Conservation (phyloP, 2,888 invertebrate species). For the Zaprionus bogoriensis region DNA sequence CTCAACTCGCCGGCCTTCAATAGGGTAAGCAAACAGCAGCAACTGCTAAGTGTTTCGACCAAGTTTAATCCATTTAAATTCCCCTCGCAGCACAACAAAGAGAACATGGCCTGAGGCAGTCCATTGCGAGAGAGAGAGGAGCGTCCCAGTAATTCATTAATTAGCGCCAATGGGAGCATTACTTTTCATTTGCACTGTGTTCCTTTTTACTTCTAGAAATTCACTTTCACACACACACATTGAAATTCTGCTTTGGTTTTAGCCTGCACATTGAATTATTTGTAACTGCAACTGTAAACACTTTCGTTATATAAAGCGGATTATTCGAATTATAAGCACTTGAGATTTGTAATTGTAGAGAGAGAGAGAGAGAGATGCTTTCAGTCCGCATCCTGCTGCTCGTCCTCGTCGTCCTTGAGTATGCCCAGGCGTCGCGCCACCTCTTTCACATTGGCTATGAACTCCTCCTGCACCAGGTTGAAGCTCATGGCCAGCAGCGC, state of each 20-base stretch:
- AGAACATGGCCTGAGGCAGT: slow-evolving; percentile 59
- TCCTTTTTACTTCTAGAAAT: slow-evolving; percentile 20
- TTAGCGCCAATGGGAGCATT: slow-evolving; percentile 29
- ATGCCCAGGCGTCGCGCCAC: slow-evolving; percentile 94
- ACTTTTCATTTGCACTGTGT: slow-evolving; percentile 20
- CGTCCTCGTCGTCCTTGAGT: slow-evolving; percentile 89
- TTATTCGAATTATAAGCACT: not conserved
- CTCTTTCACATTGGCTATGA: slow-evolving; percentile 93
- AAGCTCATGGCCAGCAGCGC: slow-evolving; percentile 97
- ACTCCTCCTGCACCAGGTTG: slow-evolving; percentile 97
- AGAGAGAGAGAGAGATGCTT: too few species aligned
- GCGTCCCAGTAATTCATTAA: slow-evolving; percentile 17
- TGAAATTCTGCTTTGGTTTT: slow-evolving; percentile 30
- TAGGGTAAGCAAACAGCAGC: slow-evolving; percentile 30
- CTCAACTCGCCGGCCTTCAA: slow-evolving; percentile 37
- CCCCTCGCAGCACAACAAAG: slow-evolving; percentile 68
- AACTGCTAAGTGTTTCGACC: slow-evolving; percentile 4
- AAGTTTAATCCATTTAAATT: not conserved
- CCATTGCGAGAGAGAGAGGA: not conserved
- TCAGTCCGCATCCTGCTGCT: slow-evolving; percentile 81
- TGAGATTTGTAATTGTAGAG: too few species aligned
- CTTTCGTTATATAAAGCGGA: not conserved
- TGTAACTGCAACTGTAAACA: not conserved
- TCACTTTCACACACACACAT: slow-evolving; percentile 8
- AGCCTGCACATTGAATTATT: slow-evolving; percentile 36